Conservation (phyloP, 1,140 invertebrate genomes). For the Lutraria rhynchaena region DNA sequence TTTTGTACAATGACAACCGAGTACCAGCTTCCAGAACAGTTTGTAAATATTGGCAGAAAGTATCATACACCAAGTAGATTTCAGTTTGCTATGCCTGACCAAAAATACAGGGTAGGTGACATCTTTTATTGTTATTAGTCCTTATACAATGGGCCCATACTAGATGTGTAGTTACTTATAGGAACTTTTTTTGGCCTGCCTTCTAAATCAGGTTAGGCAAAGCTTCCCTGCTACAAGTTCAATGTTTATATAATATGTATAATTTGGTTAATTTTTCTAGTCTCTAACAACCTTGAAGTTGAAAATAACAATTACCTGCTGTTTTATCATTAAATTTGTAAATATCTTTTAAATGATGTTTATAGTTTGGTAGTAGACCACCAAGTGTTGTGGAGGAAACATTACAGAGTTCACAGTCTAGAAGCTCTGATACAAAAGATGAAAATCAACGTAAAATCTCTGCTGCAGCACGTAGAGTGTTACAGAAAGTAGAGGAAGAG, state of each 20-base stretch:
- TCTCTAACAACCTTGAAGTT: no score
- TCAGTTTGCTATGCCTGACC: slow-evolving; percentile 63
- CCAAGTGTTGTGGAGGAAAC: slow-evolving; percentile 34
- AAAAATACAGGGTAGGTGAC: slow-evolving; percentile 67
- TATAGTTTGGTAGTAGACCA: slow-evolving; percentile 66
- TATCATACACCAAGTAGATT: slow-evolving; percentile 72
- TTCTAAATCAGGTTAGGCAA: no score
- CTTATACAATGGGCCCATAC: no score
- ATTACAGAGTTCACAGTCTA: slow-evolving; percentile 47
- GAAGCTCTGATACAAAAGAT: slow-evolving; percentile 45
- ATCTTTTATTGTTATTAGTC: no score
- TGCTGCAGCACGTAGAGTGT: slow-evolving; percentile 72
- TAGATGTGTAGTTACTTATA: no score
- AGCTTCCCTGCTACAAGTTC: no score
- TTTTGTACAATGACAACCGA: slow-evolving; percentile 74
- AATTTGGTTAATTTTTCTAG: no score
- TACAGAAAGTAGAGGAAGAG: slow-evolving; percentile 70
- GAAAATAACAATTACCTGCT: not conserved
- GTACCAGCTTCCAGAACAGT: slow-evolving; percentile 71
- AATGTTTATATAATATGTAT: no score
- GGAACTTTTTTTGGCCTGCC: no score
- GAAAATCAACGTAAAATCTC: slow-evolving; percentile 56
- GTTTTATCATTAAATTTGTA: not conserved
- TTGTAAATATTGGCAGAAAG: slow-evolving; percentile 70
- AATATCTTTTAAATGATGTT: not conserved